Evolutionary conservation across 2,113 vertebrate species (phyloP).

Genomic region (Agapornis roseicollis): DNA sequence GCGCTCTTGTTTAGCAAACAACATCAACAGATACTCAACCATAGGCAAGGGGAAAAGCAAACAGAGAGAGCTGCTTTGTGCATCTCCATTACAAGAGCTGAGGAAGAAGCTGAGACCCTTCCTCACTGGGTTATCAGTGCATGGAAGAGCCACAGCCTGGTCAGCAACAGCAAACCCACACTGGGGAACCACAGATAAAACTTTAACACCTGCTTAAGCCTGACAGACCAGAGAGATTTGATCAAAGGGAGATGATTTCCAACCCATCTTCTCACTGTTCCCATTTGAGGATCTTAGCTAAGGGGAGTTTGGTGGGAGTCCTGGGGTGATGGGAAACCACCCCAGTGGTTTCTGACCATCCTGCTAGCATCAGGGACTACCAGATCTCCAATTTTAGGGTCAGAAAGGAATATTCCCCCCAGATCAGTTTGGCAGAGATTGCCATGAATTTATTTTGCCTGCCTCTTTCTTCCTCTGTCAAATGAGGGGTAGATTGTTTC

Average conservation of each 20-base stretch:
- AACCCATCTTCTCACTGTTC: neutral
- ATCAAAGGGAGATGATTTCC: neutral
- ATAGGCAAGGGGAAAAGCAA: neutral
- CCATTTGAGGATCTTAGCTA: neutral
- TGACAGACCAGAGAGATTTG: neutral
- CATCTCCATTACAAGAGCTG: accelerated
- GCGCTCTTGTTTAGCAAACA: conserved; percentile 59
- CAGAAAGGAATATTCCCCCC: neutral
- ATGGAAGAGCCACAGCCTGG: neutral
- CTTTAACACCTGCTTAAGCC: neutral
- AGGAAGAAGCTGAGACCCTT: neutral
- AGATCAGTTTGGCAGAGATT: neutral
- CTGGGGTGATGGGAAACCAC: neutral
- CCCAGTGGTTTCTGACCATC: neutral
- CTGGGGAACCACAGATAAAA: neutral
- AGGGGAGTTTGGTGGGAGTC: neutral
- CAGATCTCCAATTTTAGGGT: neutral
- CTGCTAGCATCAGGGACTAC: neutral
- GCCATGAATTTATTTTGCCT: neutral
- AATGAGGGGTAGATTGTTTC: neutral
- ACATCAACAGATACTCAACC: neutral
- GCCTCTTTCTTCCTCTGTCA: neutral
- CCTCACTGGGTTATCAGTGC: neutral
- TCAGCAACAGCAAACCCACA: neutral
- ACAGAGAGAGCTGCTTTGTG: neutral